phyloP scores from a whole-genome alignment of 2,797 vertebrate genomes.

The Argentina silus region DNA sequence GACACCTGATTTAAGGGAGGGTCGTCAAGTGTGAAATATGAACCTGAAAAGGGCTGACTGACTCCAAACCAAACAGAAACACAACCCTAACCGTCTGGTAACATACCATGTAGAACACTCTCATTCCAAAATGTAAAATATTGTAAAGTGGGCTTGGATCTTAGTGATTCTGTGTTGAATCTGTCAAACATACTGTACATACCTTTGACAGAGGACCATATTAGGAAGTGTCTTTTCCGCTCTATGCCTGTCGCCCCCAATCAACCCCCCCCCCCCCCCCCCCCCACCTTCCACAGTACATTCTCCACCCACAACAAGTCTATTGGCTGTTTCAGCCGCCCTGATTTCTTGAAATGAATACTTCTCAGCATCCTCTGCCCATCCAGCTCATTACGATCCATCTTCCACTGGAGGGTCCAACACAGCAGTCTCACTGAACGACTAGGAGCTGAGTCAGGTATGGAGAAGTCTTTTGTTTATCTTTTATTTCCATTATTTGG shows the following conservation, averaged over 20 bases:
- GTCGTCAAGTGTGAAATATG: too few relatives aligned
- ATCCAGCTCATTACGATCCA: conserved; percentile 29
- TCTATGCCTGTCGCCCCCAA: too few relatives aligned
- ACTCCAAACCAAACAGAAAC: too few relatives aligned
- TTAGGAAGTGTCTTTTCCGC: too few relatives aligned
- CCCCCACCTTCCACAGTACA: background rate
- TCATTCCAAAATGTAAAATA: too few relatives aligned
- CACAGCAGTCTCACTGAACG: conserved; percentile 23
- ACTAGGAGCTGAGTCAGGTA: conserved; percentile 50
- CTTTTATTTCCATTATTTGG: background rate
- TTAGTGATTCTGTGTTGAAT: background rate
- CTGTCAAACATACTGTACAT: background rate
- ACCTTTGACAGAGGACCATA: too few relatives aligned
- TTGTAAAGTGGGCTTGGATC: background rate
- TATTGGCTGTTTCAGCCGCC: conserved; percentile 37
- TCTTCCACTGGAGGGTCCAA: conserved; percentile 31
- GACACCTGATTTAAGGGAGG: too few relatives aligned
- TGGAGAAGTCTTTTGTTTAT: conserved; percentile 14
- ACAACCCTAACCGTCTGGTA: too few relatives aligned
- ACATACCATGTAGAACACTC: too few relatives aligned
- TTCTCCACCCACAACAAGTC: conserved; percentile 68
- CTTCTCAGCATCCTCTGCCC: conserved; percentile 32
- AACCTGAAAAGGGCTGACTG: too few relatives aligned
- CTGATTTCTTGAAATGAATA: conserved; percentile 36
- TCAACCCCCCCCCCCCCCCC: background rate